A percentile compares a stretch with the other conserved stretches of the same genome.
phyloP scores from a whole-genome alignment of 2,113 vertebrate genomes.

The Pangasianodon hypophthalmus region DNA sequence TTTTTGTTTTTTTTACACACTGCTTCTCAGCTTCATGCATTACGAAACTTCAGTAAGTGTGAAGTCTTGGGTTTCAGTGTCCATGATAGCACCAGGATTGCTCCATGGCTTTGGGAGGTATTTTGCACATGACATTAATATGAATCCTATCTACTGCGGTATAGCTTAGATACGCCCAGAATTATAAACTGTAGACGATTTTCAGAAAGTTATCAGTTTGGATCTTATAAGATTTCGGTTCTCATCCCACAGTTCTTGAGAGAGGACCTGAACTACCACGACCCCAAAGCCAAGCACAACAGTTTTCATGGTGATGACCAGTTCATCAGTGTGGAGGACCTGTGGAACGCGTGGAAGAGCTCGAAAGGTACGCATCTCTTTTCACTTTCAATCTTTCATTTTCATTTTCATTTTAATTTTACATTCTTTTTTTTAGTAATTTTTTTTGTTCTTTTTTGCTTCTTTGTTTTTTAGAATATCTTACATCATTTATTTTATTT shows the following conservation, averaged over 20 bases:
- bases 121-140: neutral
- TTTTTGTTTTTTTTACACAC: neutral
- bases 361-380: constrained; percentile 83
- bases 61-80: neutral
- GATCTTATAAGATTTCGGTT: neutral
- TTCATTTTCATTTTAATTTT: neutral
- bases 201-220: neutral
- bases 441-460: constrained; percentile 8
- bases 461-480: neutral
- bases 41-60: neutral
- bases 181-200: neutral
- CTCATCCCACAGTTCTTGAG: constrained; percentile 84
- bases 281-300: constrained; percentile 95
- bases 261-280: constrained; percentile 96
- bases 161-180: neutral
- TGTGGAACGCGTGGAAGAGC: constrained; percentile 94
- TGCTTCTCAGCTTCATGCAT: neutral
- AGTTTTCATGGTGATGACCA: constrained; percentile 97
- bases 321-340: constrained; percentile 95
- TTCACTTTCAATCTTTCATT: neutral
- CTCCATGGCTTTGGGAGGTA: neutral
- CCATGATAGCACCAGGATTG: neutral
- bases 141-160: neutral
- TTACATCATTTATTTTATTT: neutral
- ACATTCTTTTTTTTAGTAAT: neutral